Evolutionary conservation across 2,113 vertebrate genomes (phyloP).

Genomic region (Microcebus lehilahytsara): DNA sequence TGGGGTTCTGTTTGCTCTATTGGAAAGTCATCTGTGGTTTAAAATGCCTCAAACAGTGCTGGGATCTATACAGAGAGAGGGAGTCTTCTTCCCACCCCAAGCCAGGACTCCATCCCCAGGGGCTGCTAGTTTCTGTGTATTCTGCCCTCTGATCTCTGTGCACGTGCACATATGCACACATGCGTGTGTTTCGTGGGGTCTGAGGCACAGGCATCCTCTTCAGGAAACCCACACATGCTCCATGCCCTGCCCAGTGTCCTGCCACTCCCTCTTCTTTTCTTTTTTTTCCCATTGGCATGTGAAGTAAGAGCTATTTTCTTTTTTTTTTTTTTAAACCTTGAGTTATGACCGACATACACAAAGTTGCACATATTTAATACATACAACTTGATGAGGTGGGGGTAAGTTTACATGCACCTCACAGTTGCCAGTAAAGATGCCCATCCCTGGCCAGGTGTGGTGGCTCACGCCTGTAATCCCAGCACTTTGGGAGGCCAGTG

Average conservation of each 20-base stretch:
- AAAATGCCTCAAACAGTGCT: background rate
- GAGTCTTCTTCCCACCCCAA: background rate
- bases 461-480: too few species aligned
- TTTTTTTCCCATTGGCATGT: background rate
- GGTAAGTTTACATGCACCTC: background rate
- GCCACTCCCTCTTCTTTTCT: background rate
- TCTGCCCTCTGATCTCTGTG: background rate
- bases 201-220: background rate
- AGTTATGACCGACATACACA: background rate
- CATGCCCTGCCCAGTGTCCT: rapidly evolving
- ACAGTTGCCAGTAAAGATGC: rapidly evolving
- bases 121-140: background rate
- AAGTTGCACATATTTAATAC: background rate
- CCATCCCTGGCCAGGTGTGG: too few species aligned
- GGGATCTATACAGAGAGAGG: background rate
- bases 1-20: background rate
- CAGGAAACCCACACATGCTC: background rate
- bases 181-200: background rate
- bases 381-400: background rate
- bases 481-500: too few species aligned
- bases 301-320: too few species aligned
- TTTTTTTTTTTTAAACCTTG: background rate
- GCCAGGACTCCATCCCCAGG: background rate
- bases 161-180: rapidly evolving
- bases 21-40: background rate